Percentiles rank a stretch among this genome's conserved stretches.
Evolutionary conservation across 2,888 invertebrate species (phyloP).

Genomic region (Torymus texanus): DNA sequence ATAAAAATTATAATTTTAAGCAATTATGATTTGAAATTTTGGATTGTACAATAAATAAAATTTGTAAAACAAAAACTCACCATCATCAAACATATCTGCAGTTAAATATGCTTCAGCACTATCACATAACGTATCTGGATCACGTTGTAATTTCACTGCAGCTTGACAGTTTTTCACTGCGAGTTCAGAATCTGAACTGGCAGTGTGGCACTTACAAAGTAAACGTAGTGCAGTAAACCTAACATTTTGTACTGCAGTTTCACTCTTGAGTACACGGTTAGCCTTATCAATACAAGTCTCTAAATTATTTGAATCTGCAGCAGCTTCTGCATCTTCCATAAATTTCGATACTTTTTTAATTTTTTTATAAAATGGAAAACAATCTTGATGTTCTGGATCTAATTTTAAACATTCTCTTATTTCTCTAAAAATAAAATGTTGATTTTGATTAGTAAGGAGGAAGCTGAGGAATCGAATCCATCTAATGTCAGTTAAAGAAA

Average conservation of each 20-base stretch:
- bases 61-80: slow-evolving; percentile 70
- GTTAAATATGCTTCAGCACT: slow-evolving; percentile 93
- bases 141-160: slow-evolving; percentile 85
- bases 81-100: slow-evolving; percentile 94
- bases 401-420: slow-evolving; percentile 97
- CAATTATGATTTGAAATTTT: too few species aligned
- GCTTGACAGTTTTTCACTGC: slow-evolving; percentile 87
- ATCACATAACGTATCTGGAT: slow-evolving; percentile 89
- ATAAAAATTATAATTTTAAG: too few species aligned
- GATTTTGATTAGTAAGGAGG: not conserved
- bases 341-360: slow-evolving; percentile 94
- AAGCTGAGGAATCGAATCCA: too few species aligned
- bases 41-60: not conserved
- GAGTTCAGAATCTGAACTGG: slow-evolving; percentile 83
- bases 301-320: slow-evolving; percentile 80
- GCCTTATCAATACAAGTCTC: slow-evolving; percentile 83
- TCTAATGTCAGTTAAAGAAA: not conserved
- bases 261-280: slow-evolving; percentile 81
- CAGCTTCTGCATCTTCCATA: slow-evolving; percentile 80
- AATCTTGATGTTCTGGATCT: slow-evolving; percentile 97
- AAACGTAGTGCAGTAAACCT: slow-evolving; percentile 85
- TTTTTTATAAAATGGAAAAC: slow-evolving; percentile 97
- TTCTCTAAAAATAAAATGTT: slow-evolving; percentile 78
- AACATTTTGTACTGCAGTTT: slow-evolving; percentile 83
- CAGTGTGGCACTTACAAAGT: slow-evolving; percentile 86